Base-by-base conservation (phyloP, 2,113 vertebrate genomes). In the Dromaius novaehollandiae region DNA sequence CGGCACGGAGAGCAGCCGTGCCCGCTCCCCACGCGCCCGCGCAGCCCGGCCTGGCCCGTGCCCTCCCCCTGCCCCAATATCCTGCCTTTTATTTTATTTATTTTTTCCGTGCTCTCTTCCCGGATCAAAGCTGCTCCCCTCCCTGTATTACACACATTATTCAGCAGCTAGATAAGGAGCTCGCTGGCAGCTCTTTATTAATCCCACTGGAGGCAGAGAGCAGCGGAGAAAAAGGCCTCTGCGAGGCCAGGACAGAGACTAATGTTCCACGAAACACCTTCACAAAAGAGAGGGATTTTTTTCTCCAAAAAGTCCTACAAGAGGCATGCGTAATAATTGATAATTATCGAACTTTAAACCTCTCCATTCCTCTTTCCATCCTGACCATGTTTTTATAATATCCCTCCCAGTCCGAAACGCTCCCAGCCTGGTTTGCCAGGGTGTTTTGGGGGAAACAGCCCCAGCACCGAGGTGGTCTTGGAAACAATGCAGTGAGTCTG, bases 101-200 rank as follows among this genome's bases (percentile, higher is more conserved):
- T 46, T 15, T 46, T 46, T 46, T 15, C 44, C 7, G 15, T 86
- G 79, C 93, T 74, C 55, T 36, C 56, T 74, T 77, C 85, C 93
- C 3, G 16, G 83, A 90, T 73, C 70, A 63, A 74, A 92, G 93
- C 86, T 92, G 84, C 82, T 93, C 83, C 84, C 78, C 93, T 96
- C 91, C 95, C 86, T 71, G 50, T 34, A 92, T 12, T 63, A 46
- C 94, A 93, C 91, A 89, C 93, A 95, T 76, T 77, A 86, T 80
- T 89, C 71, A 74, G 86, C 89, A 60, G 42, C 21, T 40, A 91
- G 95, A 95, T 95, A 94, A 97, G 96, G 71, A 86, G 81, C 76
- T 96, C 90, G 96, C 86, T 68, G 75, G 93, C 86, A 92, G 91
- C 83, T 95, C 96, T 95, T 91, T 93, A 96, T 97, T 90, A 96